Conservation (phyloP, 2,888 invertebrate genomes). For the Phengaris arion region DNA sequence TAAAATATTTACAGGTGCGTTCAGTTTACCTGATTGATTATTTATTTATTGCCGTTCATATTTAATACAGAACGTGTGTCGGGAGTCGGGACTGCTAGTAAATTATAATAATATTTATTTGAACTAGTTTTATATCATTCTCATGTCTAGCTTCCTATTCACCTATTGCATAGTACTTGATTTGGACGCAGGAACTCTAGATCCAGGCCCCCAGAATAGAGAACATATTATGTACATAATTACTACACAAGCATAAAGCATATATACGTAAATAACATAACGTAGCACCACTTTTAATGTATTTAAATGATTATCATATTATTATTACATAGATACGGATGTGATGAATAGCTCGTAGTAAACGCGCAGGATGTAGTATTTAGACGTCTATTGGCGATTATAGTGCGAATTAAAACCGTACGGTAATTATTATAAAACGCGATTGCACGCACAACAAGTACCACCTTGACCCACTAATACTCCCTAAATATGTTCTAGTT, state of each 20-base stretch:
- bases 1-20: too few species aligned
- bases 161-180: too few species aligned
- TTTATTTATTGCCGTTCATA: too few species aligned
- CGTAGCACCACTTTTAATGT: not conserved
- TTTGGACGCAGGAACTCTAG: too few species aligned
- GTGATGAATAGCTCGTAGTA: slow-evolving; percentile 18
- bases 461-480: slow-evolving; percentile 70
- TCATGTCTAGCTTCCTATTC: too few species aligned
- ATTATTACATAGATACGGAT: slow-evolving; percentile 12
- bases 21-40: too few species aligned
- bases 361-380: slow-evolving; percentile 26
- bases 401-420: slow-evolving; percentile 26
- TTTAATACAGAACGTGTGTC: too few species aligned
- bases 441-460: slow-evolving; percentile 28
- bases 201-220: too few species aligned
- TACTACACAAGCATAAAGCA: not conserved
- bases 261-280: slow-evolving; percentile 5
- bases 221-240: too few species aligned
- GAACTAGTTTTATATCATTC: too few species aligned
- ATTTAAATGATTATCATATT: slow-evolving; percentile 10
- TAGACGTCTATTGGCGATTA: slow-evolving; percentile 3
- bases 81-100: too few species aligned
- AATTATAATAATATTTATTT: too few species aligned
- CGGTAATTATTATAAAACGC: slow-evolving; percentile 4
- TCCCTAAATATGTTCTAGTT: slow-evolving; percentile 55